Evolutionary conservation across 2,888 invertebrate genomes (phyloP), one percentile per base, ranked within the genome.

Genomic region (Noctua janthina): DNA sequence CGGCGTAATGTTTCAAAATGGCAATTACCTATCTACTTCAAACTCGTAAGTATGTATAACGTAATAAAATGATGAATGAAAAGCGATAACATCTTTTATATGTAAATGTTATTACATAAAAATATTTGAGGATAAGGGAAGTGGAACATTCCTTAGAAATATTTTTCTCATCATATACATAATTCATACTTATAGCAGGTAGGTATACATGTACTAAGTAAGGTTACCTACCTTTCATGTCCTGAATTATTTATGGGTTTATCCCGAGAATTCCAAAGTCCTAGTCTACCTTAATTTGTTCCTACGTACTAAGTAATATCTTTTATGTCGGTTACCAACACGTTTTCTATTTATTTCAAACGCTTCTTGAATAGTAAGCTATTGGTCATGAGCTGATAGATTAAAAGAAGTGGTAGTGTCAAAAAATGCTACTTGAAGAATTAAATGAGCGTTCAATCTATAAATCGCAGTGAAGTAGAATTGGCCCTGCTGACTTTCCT

Each of bases 91-190:
- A 84, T 76, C 35, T 87, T 83, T 79, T 85, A 62, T 69, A 84
- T 84, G 79, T 70, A 71, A 87, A 85, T 87, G 66, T 87, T 84
- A 84, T 87, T 76, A 83, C 72, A 83, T 70, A 85, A 23, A 67
- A 74, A 84, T 76, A 84, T 87, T 84, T 76, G 54, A 87, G 70
- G 46, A 39, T 66, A 69, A 74, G 20, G 68, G n/a, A 46, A 46
- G 4, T 15, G 35, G 56, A 87, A 76, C 29, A 46, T 78, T 78
- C 10, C n/a, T 51, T 73, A 54, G 66, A 66, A 66, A 72, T 72
- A 76, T 83, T 74, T 84, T 85, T 85, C 46, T 78, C 68, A 43
- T 78, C 59, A 68, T 74, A 87, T 87, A 81, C 78, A 81, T 85
- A 81, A 76, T 81, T 84, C 68, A 78, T 81, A 54, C 23, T 54